These are phyloP conservation scores for Danaus melanippus DNA, from an alignment of 1,140 invertebrate genomes.

Conservation along the genomic window DNA sequence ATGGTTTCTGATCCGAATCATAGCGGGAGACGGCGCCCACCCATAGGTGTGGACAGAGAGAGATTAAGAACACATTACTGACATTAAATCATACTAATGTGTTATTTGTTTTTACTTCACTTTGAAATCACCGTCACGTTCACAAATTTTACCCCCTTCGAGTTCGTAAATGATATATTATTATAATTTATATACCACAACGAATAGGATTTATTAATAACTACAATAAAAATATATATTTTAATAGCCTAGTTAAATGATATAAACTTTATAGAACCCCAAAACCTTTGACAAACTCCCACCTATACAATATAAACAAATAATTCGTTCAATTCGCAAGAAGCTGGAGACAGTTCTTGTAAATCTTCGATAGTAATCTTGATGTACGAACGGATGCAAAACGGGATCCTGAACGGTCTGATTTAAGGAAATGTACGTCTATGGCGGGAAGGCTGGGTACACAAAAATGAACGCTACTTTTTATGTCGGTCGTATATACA, in stretches of 20 bases:
- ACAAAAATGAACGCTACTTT: constrained; percentile 1
- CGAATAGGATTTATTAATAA: background rate
- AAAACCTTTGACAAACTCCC: background rate
- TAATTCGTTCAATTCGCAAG: constrained; percentile 49
- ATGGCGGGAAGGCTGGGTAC: constrained; percentile 27
- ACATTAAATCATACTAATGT: constrained; percentile 44
- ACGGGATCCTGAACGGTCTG: constrained; percentile 53
- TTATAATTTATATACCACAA: background rate
- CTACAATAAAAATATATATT: too few species aligned
- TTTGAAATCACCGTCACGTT: constrained; percentile 26
- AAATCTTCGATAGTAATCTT: constrained; percentile 69
- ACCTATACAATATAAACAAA: constrained; percentile 43
- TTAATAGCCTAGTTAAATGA: background rate
- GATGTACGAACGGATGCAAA: constrained; percentile 67
- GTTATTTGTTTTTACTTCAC: constrained; percentile 42
- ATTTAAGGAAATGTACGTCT: constrained; percentile 47
- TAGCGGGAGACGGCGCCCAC: constrained; percentile 51
- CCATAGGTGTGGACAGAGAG: constrained; percentile 48
- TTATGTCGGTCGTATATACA: too few species aligned
- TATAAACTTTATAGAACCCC: background rate
- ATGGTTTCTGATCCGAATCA: constrained; percentile 39
- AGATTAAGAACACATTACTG: constrained; percentile 30
- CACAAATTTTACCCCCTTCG: constrained; percentile 1
- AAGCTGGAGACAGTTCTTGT: constrained; percentile 59
- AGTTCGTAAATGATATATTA: background rate